Conservation (phyloP, 2,797 vertebrate species). For the Eremophila alpestris region DNA sequence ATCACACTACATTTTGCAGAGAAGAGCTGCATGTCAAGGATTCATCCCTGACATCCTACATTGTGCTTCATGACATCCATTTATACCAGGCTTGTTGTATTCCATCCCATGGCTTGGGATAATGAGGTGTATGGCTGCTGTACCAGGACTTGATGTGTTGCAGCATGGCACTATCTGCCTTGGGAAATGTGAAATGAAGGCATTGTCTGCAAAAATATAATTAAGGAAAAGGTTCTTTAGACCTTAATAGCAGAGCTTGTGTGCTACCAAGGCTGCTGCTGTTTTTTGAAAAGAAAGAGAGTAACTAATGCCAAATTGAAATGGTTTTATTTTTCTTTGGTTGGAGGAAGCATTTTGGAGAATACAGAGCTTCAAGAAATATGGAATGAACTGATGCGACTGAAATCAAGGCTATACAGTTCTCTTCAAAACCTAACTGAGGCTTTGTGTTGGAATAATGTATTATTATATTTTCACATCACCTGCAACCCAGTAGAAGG, state of each 20-base stretch:
- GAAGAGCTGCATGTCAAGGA: neutral
- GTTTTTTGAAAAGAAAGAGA: neutral
- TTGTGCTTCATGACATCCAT: neutral
- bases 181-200: constrained; percentile 46
- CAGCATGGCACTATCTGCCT: constrained; percentile 38
- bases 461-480: constrained; percentile 37
- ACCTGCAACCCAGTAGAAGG: neutral
- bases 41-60: neutral
- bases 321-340: neutral
- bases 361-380: neutral
- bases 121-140: constrained; percentile 7
- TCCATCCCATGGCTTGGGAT: neutral
- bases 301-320: neutral
- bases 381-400: neutral
- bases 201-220: constrained; percentile 14
- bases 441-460: constrained; percentile 1
- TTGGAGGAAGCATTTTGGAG: neutral
- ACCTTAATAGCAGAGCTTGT: neutral
- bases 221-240: constrained; percentile 35
- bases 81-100: neutral
- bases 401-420: neutral
- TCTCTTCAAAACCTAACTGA: neutral
- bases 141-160: constrained; percentile 7
- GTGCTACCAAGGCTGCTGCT: neutral
- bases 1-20: neutral